A percentile compares a stretch with the other conserved stretches of the same genome.
phyloP scores from a whole-genome alignment of 2,888 invertebrate species.

The Tetranychus piercei region DNA sequence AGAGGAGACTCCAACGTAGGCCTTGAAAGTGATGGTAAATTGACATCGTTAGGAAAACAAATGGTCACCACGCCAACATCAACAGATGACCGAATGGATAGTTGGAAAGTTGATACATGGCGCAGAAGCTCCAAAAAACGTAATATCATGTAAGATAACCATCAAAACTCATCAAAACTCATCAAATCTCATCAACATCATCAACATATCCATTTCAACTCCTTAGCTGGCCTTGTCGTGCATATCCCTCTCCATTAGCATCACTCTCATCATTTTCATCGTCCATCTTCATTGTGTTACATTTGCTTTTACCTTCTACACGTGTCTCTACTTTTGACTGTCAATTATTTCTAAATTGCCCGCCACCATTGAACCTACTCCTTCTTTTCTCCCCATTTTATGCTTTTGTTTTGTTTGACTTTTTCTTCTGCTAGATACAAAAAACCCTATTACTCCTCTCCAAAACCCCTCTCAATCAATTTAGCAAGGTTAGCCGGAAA shows the following conservation, averaged over 20 bases:
- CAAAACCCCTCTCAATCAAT: neutral
- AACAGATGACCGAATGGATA: constrained; percentile 4
- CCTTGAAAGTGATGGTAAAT: neutral
- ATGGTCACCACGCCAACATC: neutral
- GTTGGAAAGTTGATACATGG: neutral
- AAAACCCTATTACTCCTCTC: neutral
- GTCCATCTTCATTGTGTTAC: no score
- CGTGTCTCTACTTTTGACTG: no score
- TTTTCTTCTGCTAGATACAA: neutral
- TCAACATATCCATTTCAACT: neutral
- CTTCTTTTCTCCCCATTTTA: neutral
- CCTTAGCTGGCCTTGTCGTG: neutral
- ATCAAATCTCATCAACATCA: neutral
- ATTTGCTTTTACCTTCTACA: no score
- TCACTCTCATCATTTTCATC: no score
- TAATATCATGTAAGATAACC: neutral
- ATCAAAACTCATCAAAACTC: neutral
- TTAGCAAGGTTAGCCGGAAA: neutral
- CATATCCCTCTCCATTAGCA: no score
- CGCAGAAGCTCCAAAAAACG: constrained; percentile 9
- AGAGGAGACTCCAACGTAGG: neutral
- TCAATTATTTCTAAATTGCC: no score
- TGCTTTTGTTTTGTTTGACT: neutral
- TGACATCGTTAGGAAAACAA: neutral
- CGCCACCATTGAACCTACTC: no score